These are phyloP conservation scores for Planococcus citri DNA, from an alignment of 1,140 invertebrate species.

Conservation along the genomic window DNA sequence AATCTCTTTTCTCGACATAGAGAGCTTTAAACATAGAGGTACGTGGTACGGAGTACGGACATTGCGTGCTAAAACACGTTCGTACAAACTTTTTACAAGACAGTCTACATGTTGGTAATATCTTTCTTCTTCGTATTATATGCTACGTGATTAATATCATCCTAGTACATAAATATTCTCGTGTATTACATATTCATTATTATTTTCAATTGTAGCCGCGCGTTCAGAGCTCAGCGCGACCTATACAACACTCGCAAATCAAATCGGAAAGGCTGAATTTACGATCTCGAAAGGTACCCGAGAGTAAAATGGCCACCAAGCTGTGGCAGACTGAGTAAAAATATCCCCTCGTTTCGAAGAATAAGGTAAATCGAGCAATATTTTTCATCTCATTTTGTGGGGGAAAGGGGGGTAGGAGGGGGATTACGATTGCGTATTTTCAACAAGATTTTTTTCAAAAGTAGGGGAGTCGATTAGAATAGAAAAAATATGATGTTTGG, in stretches of 20 bases:
- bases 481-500: no score
- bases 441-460: no score
- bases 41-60: background rate
- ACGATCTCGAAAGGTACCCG: conserved; percentile 1
- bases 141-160: conserved; percentile 20
- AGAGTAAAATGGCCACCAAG: no score
- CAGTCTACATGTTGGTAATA: conserved; percentile 16
- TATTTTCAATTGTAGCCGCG: conserved; percentile 15
- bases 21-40: no score
- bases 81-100: conserved; percentile 13
- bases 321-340: no score
- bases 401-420: no score
- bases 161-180: conserved; percentile 2
- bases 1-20: no score
- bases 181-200: conserved; percentile 20
- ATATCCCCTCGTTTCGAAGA: no score
- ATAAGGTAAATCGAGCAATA: no score
- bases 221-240: background rate
- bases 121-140: background rate
- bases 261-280: conserved; percentile 13
- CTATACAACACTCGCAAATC: conserved; percentile 12
- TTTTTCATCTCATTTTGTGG: no score
- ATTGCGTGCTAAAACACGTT: conserved; percentile 10
- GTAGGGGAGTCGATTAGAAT: no score
- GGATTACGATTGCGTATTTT: no score